A percentile compares a stretch with the other conserved stretches of the same genome.
phyloP scores from a whole-genome alignment of 2,113 vertebrate species.

The Pogona vitticeps region DNA sequence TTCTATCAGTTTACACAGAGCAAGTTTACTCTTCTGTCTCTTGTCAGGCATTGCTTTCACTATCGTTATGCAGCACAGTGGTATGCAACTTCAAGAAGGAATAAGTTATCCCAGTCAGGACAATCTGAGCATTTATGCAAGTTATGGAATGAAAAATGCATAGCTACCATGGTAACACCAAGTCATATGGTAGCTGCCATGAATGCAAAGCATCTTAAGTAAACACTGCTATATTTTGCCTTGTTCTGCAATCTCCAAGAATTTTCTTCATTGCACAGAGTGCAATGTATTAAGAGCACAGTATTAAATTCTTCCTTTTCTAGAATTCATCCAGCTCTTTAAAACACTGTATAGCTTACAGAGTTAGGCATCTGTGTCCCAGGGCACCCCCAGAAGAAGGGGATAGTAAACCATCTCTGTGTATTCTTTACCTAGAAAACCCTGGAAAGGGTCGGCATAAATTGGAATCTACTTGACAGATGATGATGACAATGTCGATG shows the following conservation, averaged over 20 bases:
- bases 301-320: not conserved
- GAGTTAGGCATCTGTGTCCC: too few relatives aligned
- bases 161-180: slow-evolving; percentile 64
- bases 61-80: slow-evolving; percentile 15
- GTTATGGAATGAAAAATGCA: slow-evolving; percentile 69
- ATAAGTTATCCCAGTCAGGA: slow-evolving; percentile 55
- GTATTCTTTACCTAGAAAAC: too few relatives aligned
- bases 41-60: slow-evolving; percentile 17
- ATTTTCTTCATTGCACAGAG: slow-evolving; percentile 31
- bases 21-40: not conserved
- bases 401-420: too few relatives aligned
- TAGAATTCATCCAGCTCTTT: slow-evolving; percentile 39
- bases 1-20: not conserved
- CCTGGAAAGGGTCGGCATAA: too few relatives aligned
- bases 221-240: slow-evolving; percentile 54
- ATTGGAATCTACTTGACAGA: not conserved
- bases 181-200: slow-evolving; percentile 59
- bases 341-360: slow-evolving; percentile 20
- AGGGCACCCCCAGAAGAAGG: too few relatives aligned
- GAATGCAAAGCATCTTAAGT: slow-evolving; percentile 61
- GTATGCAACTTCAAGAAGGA: slow-evolving; percentile 44
- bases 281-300: not conserved
- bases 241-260: slow-evolving; percentile 48
- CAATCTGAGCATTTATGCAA: slow-evolving; percentile 62
- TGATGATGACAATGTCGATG: too few relatives aligned